Evolutionary conservation across 64 coral and sea anemone species (phyloP), one percentile per base, ranked within the genome.

Genomic region (Dendrophyllia cribrosa): DNA sequence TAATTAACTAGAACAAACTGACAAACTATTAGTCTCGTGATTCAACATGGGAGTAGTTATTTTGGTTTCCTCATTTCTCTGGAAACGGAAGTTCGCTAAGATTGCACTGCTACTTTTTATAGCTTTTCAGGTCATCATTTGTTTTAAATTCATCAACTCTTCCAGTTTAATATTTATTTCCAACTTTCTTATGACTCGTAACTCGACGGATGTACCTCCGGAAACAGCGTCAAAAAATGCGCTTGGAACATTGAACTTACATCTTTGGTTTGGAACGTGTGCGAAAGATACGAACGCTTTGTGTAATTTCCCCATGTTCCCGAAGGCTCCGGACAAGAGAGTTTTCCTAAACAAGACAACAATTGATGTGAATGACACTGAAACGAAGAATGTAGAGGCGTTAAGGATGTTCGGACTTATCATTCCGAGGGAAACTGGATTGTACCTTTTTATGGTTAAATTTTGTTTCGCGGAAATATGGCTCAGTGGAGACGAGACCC

Each of bases 221-320:
- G 14, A 43, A 43, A 72, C 51, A 74, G 51, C 85, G 25, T 2
- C 16, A 12, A n/a, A 66, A 4, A 55, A 22, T 11, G 51, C 12
- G 20, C 19, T 15, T 21, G 88, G 88, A 26, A 72, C 72, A 20
- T 45, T 91, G 58, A 91, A 91, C 63, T 53, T 91, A 21, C 76
- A 91, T 82, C 17, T 91, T 9, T 91, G 88, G 88, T 55, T 16
- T 70, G 88, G 79, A 19, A 82, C 58, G 26, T 91, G 88, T 46
- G 77, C 63, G 51, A 72, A 53, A 25, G 63, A 66, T 56, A 58
- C 82, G 51, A 72, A 82, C 47, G 69, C 52, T 72, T 82, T 91
- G 75, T 81, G 78, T 66, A 82, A 91, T 58, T 70, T 81, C 16
- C 75, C 78, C 17, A 58, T 91, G 63, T 91, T 82, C 69, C 88